Conservation (phyloP, 53 echinoderm and acorn worm species). For the Temnopleurus reevesii region DNA sequence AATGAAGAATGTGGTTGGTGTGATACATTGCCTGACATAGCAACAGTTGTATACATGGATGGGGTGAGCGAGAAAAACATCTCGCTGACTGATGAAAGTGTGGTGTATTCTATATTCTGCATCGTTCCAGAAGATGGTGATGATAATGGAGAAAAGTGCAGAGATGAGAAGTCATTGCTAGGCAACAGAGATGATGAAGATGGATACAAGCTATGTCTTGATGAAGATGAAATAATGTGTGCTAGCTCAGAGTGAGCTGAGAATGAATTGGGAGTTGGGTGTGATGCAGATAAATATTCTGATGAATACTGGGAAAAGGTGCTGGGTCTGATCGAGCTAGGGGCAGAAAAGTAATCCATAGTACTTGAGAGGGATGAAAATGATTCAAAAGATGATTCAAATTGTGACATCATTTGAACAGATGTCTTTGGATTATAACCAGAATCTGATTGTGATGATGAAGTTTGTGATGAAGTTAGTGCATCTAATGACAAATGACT, state of each 20-base stretch:
- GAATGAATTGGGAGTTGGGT: not conserved
- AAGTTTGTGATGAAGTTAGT: not conserved
- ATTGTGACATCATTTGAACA: not conserved
- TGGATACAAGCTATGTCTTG: not conserved
- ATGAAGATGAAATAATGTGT: not conserved
- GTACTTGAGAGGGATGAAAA: not conserved
- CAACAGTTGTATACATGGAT: not conserved
- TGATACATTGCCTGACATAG: not conserved
- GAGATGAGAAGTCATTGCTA: not conserved
- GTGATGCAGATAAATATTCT: not conserved
- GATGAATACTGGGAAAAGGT: not conserved
- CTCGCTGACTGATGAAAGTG: not conserved
- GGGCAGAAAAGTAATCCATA: not conserved
- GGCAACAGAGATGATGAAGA: not conserved
- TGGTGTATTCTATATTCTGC: too few relatives aligned
- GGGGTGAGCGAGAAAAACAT: not conserved
- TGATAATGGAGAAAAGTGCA: too few relatives aligned
- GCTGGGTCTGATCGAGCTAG: not conserved
- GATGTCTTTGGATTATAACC: not conserved
- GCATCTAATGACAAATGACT: not conserved
- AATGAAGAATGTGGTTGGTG: not conserved
- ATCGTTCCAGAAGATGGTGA: not conserved
- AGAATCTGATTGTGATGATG: not conserved
- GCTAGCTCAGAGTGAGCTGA: not conserved
- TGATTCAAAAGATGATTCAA: not conserved